Percentiles rank a stretch among this genome's conserved stretches.
phyloP scores from a whole-genome alignment of 2,113 vertebrate species.

The Ellobius talpinus region DNA sequence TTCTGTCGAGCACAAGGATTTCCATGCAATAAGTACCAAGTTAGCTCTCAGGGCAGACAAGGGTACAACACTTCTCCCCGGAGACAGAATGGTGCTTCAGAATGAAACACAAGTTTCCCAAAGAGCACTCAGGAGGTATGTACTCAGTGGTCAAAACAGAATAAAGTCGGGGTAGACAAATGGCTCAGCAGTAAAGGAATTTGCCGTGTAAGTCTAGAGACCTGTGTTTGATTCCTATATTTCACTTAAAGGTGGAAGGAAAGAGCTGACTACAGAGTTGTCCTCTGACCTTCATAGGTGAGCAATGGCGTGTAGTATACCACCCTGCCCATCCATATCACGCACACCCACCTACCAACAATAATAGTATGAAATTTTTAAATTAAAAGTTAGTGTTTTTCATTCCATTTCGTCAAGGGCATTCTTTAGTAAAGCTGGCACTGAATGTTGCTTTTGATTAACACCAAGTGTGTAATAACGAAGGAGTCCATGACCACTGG shows the following conservation, averaged over 20 bases:
- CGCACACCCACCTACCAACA: neutral
- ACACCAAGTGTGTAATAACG: neutral
- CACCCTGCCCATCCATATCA: neutral
- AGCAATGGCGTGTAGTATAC: too few relatives aligned
- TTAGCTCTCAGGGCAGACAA: constrained; percentile 3
- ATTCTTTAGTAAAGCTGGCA: constrained; percentile 23
- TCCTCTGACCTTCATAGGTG: neutral
- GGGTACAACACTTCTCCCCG: neutral
- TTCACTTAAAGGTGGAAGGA: neutral
- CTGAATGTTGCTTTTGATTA: neutral
- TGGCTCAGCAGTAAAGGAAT: neutral
- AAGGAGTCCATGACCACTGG: neutral
- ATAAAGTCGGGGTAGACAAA: neutral
- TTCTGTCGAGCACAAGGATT: neutral
- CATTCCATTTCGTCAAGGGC: constrained; percentile 26
- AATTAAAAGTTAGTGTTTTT: neutral
- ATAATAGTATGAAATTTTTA: neutral
- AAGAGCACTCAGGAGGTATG: neutral
- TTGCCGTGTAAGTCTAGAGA: neutral
- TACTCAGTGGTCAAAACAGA: constrained; percentile 32
- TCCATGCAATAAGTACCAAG: neutral
- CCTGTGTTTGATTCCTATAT: neutral
- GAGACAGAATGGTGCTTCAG: neutral
- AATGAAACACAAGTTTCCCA: neutral
- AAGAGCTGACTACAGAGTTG: neutral